These are phyloP conservation scores for Drosophila flavopinicola DNA, from an alignment of 2,888 invertebrate genomes.

Conservation along the genomic window DNA sequence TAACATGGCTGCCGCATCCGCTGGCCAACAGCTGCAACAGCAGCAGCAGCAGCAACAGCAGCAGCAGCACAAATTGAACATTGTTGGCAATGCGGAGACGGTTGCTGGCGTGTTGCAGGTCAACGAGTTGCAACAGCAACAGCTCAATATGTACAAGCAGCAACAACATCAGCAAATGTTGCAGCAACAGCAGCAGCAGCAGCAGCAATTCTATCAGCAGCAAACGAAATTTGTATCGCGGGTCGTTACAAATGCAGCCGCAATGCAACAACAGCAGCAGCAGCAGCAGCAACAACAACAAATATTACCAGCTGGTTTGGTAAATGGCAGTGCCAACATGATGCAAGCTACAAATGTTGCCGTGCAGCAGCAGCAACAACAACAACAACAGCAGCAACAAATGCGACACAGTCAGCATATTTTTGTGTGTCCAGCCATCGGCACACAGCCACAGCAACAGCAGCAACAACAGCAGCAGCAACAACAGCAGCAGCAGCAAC, in stretches of 20 bases:
- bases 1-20: constrained; percentile 84
- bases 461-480: constrained; percentile 43
- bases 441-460: constrained; percentile 8
- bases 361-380: constrained; percentile 41
- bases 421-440: constrained; percentile 47
- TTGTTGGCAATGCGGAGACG: constrained; percentile 69
- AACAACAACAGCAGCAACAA: constrained; percentile 37
- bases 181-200: constrained; percentile 57
- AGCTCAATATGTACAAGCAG: constrained; percentile 66
- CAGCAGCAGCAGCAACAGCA: constrained; percentile 67
- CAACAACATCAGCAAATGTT: constrained; percentile 61
- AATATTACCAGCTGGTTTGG: constrained; percentile 77
- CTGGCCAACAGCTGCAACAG: constrained; percentile 81
- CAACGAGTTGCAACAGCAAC: constrained; percentile 66
- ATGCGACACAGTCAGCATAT: constrained; percentile 47
- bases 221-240: constrained; percentile 78
- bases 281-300: constrained; percentile 54
- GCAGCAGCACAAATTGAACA: constrained; percentile 77
- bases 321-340: constrained; percentile 69
- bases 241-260: constrained; percentile 69
- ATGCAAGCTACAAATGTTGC: constrained; percentile 57
- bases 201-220: constrained; percentile 62
- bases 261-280: constrained; percentile 66
- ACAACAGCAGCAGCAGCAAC: constrained; percentile 60
- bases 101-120: constrained; percentile 66